Conservation (phyloP, 1,140 invertebrate species). For the Notospermus geniculatus region DNA sequence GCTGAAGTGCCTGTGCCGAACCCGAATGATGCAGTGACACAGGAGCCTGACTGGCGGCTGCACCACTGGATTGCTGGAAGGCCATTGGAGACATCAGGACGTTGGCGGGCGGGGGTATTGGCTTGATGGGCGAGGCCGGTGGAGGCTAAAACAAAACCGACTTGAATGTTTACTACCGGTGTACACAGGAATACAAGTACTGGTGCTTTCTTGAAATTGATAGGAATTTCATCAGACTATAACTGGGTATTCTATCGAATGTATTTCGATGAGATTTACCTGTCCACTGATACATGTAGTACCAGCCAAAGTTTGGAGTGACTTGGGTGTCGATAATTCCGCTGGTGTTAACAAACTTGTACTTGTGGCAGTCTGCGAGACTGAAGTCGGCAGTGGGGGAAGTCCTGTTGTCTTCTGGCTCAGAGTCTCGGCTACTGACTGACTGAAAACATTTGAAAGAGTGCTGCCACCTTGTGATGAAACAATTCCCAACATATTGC, state of each 20-base stretch:
- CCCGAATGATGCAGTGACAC: background rate
- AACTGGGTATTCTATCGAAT: too few relatives aligned
- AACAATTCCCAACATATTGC: too few relatives aligned
- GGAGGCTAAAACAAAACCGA: background rate
- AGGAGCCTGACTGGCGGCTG: background rate
- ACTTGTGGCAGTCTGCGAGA: background rate
- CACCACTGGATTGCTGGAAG: slow-evolving; percentile 19
- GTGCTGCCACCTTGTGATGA: too few relatives aligned
- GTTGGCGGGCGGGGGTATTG: slow-evolving; percentile 9
- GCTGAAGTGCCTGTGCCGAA: background rate
- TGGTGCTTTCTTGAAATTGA: too few relatives aligned
- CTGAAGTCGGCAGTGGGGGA: slow-evolving; percentile 14
- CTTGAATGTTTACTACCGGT: too few relatives aligned
- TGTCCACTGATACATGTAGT: background rate
- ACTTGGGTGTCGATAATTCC: slow-evolving; percentile 1
- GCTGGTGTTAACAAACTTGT: background rate
- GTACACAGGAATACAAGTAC: background rate
- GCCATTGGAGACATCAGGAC: slow-evolving; percentile 41
- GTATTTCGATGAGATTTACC: too few relatives aligned
- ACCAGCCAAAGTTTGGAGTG: background rate
- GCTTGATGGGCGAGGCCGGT: background rate
- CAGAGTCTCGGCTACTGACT: slow-evolving; percentile 1
- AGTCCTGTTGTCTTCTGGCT: slow-evolving; percentile 13
- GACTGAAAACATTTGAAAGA: background rate
- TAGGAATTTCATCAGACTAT: too few relatives aligned